phyloP scores from a whole-genome alignment of 2,888 invertebrate genomes.

The Chymomyza caudatula region DNA sequence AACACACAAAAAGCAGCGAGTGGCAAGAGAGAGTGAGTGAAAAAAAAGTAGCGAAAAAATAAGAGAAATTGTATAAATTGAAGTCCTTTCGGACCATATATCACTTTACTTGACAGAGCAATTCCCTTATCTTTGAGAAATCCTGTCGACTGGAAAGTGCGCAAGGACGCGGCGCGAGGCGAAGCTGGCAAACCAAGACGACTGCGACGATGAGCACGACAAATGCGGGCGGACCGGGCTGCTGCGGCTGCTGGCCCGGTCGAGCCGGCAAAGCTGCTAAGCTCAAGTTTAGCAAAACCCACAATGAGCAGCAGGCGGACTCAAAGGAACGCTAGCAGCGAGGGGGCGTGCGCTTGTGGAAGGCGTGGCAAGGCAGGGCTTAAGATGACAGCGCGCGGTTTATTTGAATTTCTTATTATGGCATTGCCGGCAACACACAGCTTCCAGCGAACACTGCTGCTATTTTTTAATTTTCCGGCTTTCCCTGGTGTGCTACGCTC shows the following conservation, averaged over 20 bases:
- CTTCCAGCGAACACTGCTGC: constrained; percentile 11
- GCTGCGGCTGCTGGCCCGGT: constrained; percentile 30
- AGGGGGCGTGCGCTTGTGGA: constrained; percentile 52
- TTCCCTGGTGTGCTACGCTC: constrained; percentile 26
- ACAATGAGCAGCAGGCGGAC: constrained; percentile 34
- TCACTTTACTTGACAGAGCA: constrained; percentile 84
- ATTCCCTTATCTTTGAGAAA: constrained; percentile 81
- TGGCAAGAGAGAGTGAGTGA: constrained; percentile 35
- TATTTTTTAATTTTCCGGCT: constrained; percentile 47
- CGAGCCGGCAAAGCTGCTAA: constrained; percentile 64
- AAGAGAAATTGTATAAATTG: constrained; percentile 77
- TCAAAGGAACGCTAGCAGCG: constrained; percentile 5
- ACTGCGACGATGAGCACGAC: constrained; percentile 32
- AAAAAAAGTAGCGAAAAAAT: constrained; percentile 74
- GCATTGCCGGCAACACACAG: constrained; percentile 19
- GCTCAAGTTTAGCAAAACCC: constrained; percentile 73
- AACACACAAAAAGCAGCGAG: constrained; percentile 13
- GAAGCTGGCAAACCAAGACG: constrained; percentile 8
- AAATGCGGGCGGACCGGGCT: constrained; percentile 53
- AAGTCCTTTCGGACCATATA: constrained; percentile 83
- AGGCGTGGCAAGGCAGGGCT: constrained; percentile 68
- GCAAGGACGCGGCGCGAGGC: constrained; percentile 63
- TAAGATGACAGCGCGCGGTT: constrained; percentile 75
- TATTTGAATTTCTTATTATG: constrained; percentile 74
- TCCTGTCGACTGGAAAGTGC: constrained; percentile 77